Evolutionary conservation across 1,140 invertebrate species (phyloP).

Genomic region (Branchinecta lindahli): DNA sequence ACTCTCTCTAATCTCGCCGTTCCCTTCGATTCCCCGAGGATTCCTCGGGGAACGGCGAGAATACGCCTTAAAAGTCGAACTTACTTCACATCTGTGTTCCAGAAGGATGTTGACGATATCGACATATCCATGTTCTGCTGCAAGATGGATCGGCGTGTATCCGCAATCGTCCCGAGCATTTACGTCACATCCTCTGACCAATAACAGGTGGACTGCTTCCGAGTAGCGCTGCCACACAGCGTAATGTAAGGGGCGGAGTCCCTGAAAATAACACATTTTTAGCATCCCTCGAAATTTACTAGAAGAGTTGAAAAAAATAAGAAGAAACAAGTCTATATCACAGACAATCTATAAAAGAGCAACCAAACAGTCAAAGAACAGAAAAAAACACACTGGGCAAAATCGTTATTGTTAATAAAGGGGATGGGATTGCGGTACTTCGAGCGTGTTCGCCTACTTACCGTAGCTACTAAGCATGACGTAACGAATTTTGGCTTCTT

Average conservation of each 20-base stretch:
- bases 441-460: no score
- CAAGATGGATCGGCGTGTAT: conserved; percentile 24
- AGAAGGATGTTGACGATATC: conserved; percentile 23
- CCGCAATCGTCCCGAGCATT: conserved; percentile 23
- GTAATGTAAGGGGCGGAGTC: conserved; percentile 74
- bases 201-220: conserved; percentile 56
- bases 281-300: conserved; percentile 35
- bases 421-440: no score
- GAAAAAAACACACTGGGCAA: no score
- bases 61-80: no score
- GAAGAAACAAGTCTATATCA: neutral
- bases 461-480: no score
- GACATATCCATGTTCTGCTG: conserved; percentile 28
- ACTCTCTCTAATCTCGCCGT: no score
- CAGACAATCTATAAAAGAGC: neutral
- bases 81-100: conserved; percentile 15
- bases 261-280: conserved; percentile 28
- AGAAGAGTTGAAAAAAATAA: neutral
- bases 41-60: no score
- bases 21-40: no score
- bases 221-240: conserved; percentile 69
- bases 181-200: conserved; percentile 61
- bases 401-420: no score
- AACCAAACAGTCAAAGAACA: neutral
- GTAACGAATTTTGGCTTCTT: no score